These are phyloP conservation scores for Micoletzkya japonica DNA, from an alignment of 2,888 invertebrate genomes.

Conservation along the genomic window DNA sequence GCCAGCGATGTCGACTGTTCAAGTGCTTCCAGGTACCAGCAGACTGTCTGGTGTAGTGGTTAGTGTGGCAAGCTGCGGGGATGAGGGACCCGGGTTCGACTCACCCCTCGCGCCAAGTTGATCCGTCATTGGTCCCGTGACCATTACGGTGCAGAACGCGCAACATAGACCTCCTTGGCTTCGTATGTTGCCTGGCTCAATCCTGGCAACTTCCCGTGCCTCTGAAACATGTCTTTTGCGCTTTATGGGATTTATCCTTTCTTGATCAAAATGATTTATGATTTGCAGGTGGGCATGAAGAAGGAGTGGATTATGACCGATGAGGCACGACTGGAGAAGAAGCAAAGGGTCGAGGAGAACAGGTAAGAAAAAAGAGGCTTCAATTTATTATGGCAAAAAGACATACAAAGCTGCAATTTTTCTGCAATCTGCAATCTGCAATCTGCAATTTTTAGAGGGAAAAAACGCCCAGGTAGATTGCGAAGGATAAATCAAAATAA, in stretches of 20 bases:
- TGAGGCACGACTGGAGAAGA: slow-evolving; percentile 60
- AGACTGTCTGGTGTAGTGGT: slow-evolving; percentile 2
- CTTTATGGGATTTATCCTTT: too few relatives aligned
- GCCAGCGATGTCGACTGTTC: slow-evolving; percentile 89
- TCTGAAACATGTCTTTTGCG: neutral
- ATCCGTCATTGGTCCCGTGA: neutral
- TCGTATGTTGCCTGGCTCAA: neutral
- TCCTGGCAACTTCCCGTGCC: slow-evolving; percentile 9
- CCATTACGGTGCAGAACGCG: neutral
- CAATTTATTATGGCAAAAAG: neutral
- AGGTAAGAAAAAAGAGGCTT: slow-evolving; percentile 33
- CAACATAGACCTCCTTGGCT: neutral
- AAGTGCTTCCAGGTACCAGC: slow-evolving; percentile 76
- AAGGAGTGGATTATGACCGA: slow-evolving; percentile 63
- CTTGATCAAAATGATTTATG: neutral
- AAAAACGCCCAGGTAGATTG: too few relatives aligned
- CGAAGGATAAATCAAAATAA: too few relatives aligned
- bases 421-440: too few relatives aligned
- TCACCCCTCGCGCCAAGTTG: neutral
- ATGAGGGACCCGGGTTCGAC: slow-evolving; percentile 16
- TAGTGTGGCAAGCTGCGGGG: neutral
- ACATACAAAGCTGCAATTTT: neutral
- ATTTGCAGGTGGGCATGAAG: slow-evolving; percentile 56
- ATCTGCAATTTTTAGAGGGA: too few relatives aligned
- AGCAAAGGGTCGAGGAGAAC: slow-evolving; percentile 60